phyloP scores from a whole-genome alignment of 2,888 invertebrate genomes.

The Apamea epomidion region DNA sequence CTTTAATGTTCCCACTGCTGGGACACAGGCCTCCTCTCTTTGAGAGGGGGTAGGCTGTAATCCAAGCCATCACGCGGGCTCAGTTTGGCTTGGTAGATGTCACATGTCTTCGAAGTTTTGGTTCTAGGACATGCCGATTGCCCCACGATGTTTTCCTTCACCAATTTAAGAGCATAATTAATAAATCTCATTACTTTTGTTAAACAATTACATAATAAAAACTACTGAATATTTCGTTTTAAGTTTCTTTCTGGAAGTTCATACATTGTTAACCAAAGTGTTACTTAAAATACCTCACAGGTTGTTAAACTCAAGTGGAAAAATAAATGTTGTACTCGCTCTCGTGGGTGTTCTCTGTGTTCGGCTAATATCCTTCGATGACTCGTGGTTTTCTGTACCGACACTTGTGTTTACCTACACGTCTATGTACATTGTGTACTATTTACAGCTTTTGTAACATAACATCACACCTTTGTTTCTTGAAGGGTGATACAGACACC shows the following conservation, averaged over 20 bases:
- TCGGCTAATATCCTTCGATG: slow-evolving; percentile 31
- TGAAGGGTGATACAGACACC: neutral
- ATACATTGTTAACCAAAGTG: neutral
- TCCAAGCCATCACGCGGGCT: no score
- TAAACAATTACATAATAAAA: neutral
- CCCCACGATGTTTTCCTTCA: no score
- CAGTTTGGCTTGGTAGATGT: no score
- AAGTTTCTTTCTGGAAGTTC: neutral
- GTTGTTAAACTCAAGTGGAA: slow-evolving; percentile 10
- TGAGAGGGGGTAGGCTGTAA: no score
- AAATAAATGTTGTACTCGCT: neutral
- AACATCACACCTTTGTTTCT: neutral
- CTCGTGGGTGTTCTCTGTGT: neutral
- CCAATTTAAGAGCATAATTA: no score
- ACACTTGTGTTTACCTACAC: neutral
- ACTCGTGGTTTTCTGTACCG: slow-evolving; percentile 10
- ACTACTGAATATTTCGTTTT: neutral
- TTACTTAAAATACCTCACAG: neutral
- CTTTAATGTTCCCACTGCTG: no score
- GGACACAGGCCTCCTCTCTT: no score
- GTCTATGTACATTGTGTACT: neutral
- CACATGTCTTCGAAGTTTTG: no score
- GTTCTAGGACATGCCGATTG: no score
- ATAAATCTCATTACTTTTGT: neutral
- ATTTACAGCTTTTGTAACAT: neutral